Percentiles rank a stretch among this genome's conserved stretches.
phyloP scores from a whole-genome alignment of 35 echinoderm and acorn worm genomes.

The Eucidaris tribuloides region DNA sequence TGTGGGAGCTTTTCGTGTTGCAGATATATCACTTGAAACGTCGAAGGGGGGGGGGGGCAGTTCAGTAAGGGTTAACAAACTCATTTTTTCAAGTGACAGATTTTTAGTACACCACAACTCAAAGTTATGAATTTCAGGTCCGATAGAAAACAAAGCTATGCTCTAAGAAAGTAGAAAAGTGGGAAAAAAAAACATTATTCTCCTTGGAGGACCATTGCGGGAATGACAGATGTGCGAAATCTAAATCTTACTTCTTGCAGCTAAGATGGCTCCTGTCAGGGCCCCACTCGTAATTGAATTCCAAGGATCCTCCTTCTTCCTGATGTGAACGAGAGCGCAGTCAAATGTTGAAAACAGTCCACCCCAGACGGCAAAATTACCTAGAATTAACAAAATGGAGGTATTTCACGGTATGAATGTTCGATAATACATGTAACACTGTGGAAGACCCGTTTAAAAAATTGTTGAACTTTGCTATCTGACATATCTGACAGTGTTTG shows the following conservation, averaged over 20 bases:
- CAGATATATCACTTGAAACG: too few species aligned
- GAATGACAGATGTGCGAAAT: too few species aligned
- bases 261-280: slow-evolving; percentile 93
- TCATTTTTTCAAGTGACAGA: background rate
- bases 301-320: slow-evolving; percentile 98
- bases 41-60: too few species aligned
- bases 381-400: slow-evolving; percentile 16
- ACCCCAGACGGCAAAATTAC: slow-evolving; percentile 99
- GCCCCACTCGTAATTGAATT: slow-evolving; percentile 98
- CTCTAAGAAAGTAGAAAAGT: background rate
- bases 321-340: slow-evolving; percentile 85
- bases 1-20: too few species aligned
- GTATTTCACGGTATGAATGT: background rate
- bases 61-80: background rate
- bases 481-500: too few species aligned
- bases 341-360: slow-evolving; percentile 99
- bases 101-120: background rate
- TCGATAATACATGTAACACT: too few species aligned
- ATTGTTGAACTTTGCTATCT: too few species aligned
- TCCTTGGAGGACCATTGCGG: too few species aligned
- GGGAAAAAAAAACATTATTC: background rate
- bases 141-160: background rate
- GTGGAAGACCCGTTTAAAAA: too few species aligned
- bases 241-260: slow-evolving; percentile 90
- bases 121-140: background rate